These are phyloP conservation scores for Eulithis prunata DNA, from an alignment of 2,888 invertebrate genomes.

Conservation along the genomic window DNA sequence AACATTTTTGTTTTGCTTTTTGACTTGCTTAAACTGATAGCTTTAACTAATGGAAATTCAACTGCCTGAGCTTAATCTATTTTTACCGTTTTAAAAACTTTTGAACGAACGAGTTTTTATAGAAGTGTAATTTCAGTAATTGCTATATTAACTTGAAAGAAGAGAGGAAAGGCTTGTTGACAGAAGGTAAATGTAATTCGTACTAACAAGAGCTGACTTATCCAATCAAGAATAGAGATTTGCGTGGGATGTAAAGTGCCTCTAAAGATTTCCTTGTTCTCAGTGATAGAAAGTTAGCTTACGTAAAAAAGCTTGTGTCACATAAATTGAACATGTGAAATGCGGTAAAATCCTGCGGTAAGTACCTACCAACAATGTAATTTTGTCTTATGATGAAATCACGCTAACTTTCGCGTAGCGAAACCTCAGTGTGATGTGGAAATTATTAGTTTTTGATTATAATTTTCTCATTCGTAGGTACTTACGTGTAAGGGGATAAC, in stretches of 20 bases:
- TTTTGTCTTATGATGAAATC: slow-evolving; percentile 35
- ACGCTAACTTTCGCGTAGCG: slow-evolving; percentile 37
- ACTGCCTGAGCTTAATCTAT: too few species aligned
- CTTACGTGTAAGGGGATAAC: slow-evolving; percentile 7
- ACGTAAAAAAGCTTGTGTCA: slow-evolving; percentile 48
- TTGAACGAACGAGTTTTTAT: too few species aligned
- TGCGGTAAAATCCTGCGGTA: slow-evolving; percentile 37
- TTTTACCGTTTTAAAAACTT: too few species aligned
- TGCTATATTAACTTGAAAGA: neutral
- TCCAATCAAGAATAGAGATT: slow-evolving; percentile 37
- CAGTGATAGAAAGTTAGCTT: slow-evolving; percentile 47
- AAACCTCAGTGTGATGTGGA: slow-evolving; percentile 25
- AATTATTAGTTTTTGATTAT: slow-evolving; percentile 16
- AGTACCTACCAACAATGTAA: slow-evolving; percentile 37
- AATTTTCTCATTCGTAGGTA: slow-evolving; percentile 3
- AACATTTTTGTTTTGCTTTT: too few species aligned
- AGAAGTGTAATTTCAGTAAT: too few species aligned
- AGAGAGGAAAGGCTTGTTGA: neutral
- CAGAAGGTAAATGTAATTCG: slow-evolving; percentile 5
- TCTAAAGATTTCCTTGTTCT: slow-evolving; percentile 42
- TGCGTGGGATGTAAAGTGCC: slow-evolving; percentile 35
- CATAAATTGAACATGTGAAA: slow-evolving; percentile 54
- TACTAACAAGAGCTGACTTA: slow-evolving; percentile 28
- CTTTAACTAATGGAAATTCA: too few species aligned
- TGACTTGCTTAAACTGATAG: too few species aligned